phyloP scores from a whole-genome alignment of 2,113 vertebrate genomes.

The Clarias macrocephalus region DNA sequence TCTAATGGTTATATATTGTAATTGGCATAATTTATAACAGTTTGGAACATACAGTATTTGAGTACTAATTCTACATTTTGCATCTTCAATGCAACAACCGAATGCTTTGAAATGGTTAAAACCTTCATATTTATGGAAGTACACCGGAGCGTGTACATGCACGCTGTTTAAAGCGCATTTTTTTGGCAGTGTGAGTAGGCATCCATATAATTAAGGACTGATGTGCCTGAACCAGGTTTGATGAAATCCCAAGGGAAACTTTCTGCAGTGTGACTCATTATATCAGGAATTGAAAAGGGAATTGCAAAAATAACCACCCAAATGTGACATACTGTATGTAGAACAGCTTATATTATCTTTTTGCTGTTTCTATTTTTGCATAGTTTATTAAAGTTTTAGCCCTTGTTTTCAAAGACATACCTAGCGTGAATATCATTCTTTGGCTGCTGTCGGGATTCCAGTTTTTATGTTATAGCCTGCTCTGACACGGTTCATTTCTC shows the following conservation, averaged over 20 bases:
- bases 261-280: not conserved
- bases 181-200: slow-evolving; percentile 34
- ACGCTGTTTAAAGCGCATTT: slow-evolving; percentile 29
- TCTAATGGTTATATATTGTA: no score
- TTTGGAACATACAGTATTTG: not conserved
- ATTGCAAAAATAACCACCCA: not conserved
- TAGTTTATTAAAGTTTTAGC: not conserved
- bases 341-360: not conserved
- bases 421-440: not conserved
- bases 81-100: not conserved
- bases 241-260: not conserved
- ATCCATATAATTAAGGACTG: not conserved
- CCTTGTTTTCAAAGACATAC: not conserved
- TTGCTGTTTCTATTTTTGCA: not conserved
- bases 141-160: slow-evolving; percentile 42
- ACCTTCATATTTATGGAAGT: not conserved
- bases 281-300: no score
- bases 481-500: slow-evolving; percentile 17
- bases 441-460: not conserved
- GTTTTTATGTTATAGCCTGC: not conserved
- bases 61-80: not conserved
- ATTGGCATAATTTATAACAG: not conserved
- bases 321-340: not conserved
- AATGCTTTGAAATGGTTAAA: not conserved
- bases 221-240: not conserved